phyloP scores from a whole-genome alignment of 2,113 vertebrate species.

The Phocoena sinus region DNA sequence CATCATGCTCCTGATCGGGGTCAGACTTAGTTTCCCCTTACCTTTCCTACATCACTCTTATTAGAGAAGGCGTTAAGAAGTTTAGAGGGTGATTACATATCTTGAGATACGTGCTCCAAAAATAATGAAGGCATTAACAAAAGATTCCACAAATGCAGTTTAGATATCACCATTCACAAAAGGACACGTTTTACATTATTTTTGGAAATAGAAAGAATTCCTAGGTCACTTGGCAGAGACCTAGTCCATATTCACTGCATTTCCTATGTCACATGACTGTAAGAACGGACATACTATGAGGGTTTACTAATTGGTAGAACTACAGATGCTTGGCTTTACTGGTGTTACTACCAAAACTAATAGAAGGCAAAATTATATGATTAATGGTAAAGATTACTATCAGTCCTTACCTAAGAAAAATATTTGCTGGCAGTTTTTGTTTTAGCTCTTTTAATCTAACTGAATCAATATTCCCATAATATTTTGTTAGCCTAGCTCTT shows the following conservation, averaged over 20 bases:
- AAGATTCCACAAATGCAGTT: background rate
- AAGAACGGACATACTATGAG: background rate
- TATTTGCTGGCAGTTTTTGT: background rate
- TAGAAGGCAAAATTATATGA: background rate
- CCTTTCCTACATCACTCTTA: background rate
- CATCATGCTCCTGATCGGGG: background rate
- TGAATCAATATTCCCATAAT: background rate
- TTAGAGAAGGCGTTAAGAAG: background rate
- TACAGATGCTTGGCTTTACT: background rate
- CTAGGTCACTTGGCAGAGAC: background rate
- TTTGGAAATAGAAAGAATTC: background rate
- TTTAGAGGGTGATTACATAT: background rate
- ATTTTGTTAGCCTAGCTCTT: background rate
- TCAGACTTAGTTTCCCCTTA: background rate
- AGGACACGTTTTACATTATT: background rate
- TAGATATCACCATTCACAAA: background rate
- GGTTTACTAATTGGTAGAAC: background rate
- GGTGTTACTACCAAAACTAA: background rate
- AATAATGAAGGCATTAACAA: background rate
- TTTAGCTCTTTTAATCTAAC: background rate
- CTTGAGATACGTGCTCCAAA: background rate
- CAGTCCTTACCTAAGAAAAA: background rate
- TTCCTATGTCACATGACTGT: accelerated
- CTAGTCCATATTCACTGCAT: accelerated
- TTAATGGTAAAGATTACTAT: background rate